Evolutionary conservation across 2,888 invertebrate species (phyloP).

Genomic region (Polymixis flavicincta): DNA sequence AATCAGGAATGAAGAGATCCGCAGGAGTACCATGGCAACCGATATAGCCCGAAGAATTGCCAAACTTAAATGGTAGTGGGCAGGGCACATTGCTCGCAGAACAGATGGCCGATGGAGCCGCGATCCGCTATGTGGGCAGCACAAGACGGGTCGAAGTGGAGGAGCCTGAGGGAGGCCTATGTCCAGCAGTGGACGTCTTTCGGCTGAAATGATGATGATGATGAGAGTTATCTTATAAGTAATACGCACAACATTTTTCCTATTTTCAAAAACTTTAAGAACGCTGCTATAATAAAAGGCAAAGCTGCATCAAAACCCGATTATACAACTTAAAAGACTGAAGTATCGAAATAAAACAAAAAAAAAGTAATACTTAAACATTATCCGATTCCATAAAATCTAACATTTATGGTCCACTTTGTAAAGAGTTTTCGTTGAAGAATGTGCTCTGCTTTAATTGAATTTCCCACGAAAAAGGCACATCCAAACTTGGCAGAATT

Average conservation of each 20-base stretch:
- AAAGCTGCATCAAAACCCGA: background rate
- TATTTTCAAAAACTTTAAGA: background rate
- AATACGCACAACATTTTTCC: background rate
- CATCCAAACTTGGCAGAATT: slow-evolving; percentile 50
- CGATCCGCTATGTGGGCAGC: too few species aligned
- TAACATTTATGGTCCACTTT: slow-evolving; percentile 8
- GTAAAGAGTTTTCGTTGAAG: slow-evolving; percentile 48
- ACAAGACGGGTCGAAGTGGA: too few species aligned
- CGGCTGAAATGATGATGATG: too few species aligned
- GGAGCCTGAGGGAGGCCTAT: too few species aligned
- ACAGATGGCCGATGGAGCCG: too few species aligned
- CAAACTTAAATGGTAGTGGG: too few species aligned
- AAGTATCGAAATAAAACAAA: slow-evolving; percentile 14
- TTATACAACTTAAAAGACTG: background rate
- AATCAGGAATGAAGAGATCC: too few species aligned
- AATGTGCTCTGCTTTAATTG: slow-evolving; percentile 52
- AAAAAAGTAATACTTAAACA: slow-evolving; percentile 27
- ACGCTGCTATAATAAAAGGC: background rate
- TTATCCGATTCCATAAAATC: slow-evolving; percentile 29
- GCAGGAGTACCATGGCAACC: too few species aligned
- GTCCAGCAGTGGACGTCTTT: too few species aligned
- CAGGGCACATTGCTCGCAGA: too few species aligned
- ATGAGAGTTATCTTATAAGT: background rate
- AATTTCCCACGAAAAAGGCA: slow-evolving; percentile 49
- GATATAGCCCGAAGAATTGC: too few species aligned